These are phyloP conservation scores for Myotis yumanensis DNA, from an alignment of 2,113 vertebrate species.

Conservation along the genomic window DNA sequence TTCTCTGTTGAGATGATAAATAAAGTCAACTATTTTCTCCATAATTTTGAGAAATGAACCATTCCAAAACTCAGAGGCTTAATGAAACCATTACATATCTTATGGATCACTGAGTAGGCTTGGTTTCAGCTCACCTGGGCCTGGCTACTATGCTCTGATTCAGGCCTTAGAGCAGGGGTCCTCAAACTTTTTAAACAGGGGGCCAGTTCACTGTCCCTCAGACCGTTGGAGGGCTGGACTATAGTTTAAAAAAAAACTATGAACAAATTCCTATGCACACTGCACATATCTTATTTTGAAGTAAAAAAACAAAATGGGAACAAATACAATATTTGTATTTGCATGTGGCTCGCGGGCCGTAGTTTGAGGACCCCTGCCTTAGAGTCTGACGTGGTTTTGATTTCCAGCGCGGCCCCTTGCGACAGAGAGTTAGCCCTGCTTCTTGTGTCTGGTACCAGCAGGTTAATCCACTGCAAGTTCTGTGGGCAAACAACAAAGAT, in stretches of 20 bases:
- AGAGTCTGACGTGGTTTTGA: not conserved
- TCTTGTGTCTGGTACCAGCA: not conserved
- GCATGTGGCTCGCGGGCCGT: too few relatives aligned
- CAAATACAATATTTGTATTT: too few relatives aligned
- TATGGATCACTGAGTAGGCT: not conserved
- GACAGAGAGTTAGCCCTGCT: not conserved
- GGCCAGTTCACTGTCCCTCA: too few relatives aligned
- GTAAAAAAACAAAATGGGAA: too few relatives aligned
- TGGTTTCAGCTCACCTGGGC: not conserved
- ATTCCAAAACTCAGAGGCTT: not conserved
- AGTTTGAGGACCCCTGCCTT: too few relatives aligned
- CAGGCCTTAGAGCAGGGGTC: not conserved
- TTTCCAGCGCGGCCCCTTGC: not conserved
- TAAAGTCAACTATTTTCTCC: not conserved
- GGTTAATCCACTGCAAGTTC: not conserved
- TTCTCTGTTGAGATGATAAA: not conserved
- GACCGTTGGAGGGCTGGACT: too few relatives aligned
- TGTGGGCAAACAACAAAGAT: not conserved
- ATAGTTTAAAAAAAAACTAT: too few relatives aligned
- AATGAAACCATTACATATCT: not conserved
- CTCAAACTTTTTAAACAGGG: too few relatives aligned
- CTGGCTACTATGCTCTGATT: not conserved
- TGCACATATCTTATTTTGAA: too few relatives aligned
- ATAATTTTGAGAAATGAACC: slow-evolving; percentile 9
- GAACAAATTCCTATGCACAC: too few relatives aligned